Base-by-base conservation (phyloP, 2,797 vertebrate species). In the Ambastaia sidthimunki region DNA sequence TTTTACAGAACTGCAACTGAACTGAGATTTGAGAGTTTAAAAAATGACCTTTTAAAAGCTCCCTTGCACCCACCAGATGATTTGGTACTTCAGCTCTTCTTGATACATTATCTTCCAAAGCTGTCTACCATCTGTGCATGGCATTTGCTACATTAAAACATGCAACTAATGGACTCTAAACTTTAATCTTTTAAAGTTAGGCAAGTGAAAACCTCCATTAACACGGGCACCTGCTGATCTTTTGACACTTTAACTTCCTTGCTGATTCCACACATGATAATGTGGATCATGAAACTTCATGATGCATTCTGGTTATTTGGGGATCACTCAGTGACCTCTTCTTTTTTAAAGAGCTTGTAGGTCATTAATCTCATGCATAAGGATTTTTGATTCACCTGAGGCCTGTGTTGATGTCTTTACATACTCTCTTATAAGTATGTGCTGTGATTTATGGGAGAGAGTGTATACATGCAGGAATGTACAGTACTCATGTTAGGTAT, bases 251-350 rank as follows among this genome's bases (percentile, higher is more conserved):
- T 90, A 83, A 84, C 88, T 89, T 88, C 86, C 7, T 69, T 41
- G 19, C 85, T 92, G 88, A 92, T 92, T 89, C 83, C 82, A 83
- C 80, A 75, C 90, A 92, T 91, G 91, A 93, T 86, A 68, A 83
- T 5, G 1, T 41, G 50, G 16, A n/a, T 16, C 52, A 19, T 55
- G 44, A 34, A 65, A 37, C 74, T 28, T 28, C 28, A 79, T 82
- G 80, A 84, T 83, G 79, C 83, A 71, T 41, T 62, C 80, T 76
- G 18, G 11, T 37, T 86, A 77, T 84, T 72, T 31, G 25, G 25
- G 60, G 71, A 68, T 62, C 41, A 47, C 55, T 65, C 34, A 13
- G 15, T 83, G 82, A 72, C 50, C 77, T 71, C 71, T 13, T 37
- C 34, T 41, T 57, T 11, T 52, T 31, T 76, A 47, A 70, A 59